A percentile compares a stretch with the other conserved stretches of the same genome.
These are phyloP conservation scores for Ophion ellenae DNA, from an alignment of 2,888 invertebrate genomes.

Conservation along the genomic window DNA sequence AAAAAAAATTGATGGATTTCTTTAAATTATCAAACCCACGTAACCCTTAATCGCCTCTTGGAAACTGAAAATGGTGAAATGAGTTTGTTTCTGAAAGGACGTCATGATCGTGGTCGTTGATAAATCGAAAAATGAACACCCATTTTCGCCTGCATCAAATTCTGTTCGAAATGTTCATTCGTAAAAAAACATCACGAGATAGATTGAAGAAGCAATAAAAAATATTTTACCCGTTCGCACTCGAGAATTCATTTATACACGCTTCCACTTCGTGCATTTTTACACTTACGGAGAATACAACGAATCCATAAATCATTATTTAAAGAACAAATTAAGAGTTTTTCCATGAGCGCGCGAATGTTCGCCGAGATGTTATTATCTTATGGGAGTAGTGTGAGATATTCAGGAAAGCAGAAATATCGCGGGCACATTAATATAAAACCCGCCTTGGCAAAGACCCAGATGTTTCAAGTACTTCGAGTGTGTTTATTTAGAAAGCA, in stretches of 20 bases:
- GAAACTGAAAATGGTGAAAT: neutral
- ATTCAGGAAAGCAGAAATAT: constrained; percentile 38
- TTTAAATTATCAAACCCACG: too few relatives aligned
- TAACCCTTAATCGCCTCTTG: too few relatives aligned
- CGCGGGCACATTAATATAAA: constrained; percentile 37
- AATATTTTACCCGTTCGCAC: neutral
- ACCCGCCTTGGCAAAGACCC: constrained; percentile 23
- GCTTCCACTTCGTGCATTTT: too few relatives aligned
- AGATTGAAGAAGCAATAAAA: neutral
- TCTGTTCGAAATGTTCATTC: neutral
- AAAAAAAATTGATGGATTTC: too few relatives aligned
- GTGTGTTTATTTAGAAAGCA: constrained; percentile 64
- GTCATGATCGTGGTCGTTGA: neutral
- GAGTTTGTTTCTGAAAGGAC: neutral
- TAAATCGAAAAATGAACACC: neutral
- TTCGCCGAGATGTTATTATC: constrained; percentile 20
- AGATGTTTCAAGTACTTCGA: constrained; percentile 48
- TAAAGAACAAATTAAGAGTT: constrained; percentile 7
- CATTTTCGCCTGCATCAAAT: neutral
- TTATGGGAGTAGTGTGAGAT: constrained; percentile 16
- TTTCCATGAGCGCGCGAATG: neutral
- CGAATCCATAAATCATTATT: neutral
- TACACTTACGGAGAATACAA: neutral
- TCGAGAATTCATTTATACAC: too few relatives aligned
- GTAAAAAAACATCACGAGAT: neutral